A percentile compares a stretch with the other conserved stretches of the same genome.
phyloP scores from a whole-genome alignment of 2,888 invertebrate genomes.

The Proisotoma minuta region DNA sequence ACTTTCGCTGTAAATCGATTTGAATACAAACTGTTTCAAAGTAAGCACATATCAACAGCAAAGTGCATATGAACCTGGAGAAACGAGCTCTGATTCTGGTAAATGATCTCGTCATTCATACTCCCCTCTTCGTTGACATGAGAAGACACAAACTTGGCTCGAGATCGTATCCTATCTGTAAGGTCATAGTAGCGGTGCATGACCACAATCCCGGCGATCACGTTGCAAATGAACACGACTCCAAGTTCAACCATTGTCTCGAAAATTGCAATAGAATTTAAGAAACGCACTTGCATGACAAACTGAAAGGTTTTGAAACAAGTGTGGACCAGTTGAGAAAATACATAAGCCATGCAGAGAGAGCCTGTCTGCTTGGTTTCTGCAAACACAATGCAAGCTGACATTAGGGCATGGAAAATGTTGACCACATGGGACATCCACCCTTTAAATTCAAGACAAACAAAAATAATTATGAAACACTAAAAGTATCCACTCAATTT shows the following conservation, averaged over 20 bases:
- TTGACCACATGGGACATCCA: too few species aligned
- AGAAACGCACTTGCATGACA: conserved; percentile 2
- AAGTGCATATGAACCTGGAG: too few species aligned
- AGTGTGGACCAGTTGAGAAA: conserved; percentile 7
- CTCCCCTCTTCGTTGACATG: background rate
- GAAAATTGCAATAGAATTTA: background rate
- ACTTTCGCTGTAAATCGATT: too few species aligned
- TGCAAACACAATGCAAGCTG: conserved; percentile 3
- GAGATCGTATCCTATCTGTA: background rate
- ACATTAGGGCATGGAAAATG: conserved; percentile 10
- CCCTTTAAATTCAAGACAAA: too few species aligned
- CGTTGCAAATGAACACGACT: background rate
- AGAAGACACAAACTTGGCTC: background rate
- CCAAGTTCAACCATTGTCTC: background rate
- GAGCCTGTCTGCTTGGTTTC: background rate
- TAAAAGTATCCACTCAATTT: too few species aligned
- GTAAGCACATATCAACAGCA: too few species aligned
- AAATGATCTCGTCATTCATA: conserved; percentile 12
- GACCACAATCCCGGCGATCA: conserved; percentile 1
- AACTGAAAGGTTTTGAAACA: conserved; percentile 7
- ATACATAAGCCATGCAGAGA: conserved; percentile 4
- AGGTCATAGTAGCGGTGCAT: conserved; percentile 13
- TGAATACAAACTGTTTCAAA: too few species aligned
- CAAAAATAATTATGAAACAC: too few species aligned
- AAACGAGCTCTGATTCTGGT: conserved; percentile 10